Evolutionary conservation across 2,797 vertebrate species (phyloP).

Genomic region (Enteromius argenteus): DNA sequence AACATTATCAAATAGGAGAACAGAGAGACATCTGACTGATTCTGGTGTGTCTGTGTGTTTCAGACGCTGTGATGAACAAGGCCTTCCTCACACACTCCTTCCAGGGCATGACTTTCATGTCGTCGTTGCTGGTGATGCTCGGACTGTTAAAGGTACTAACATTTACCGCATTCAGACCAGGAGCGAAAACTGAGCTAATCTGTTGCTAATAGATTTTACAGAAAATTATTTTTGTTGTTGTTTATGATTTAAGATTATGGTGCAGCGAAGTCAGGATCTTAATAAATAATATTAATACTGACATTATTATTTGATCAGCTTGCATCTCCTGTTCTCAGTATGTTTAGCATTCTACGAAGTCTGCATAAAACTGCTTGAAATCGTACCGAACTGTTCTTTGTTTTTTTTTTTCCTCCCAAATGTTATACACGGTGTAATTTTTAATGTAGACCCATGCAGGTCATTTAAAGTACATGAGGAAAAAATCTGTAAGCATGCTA

Average conservation of each 20-base stretch:
- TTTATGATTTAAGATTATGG: no score
- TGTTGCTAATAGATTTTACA: background rate
- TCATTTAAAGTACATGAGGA: background rate
- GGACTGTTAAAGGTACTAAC: conserved; percentile 90
- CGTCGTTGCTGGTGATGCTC: conserved; percentile 88
- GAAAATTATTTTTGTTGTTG: background rate
- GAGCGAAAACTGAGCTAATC: background rate
- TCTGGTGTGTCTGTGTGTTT: conserved; percentile 39
- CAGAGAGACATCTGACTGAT: background rate
- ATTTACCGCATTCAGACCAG: background rate
- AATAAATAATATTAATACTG: no score
- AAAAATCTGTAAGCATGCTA: no score
- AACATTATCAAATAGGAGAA: no score
- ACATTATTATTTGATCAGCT: no score
- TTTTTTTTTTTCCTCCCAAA: no score
- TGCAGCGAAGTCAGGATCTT: no score
- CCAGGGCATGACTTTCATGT: conserved; percentile 87
- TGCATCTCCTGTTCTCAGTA: no score
- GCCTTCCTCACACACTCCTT: conserved; percentile 85
- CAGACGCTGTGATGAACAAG: conserved; percentile 90
- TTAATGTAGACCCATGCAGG: background rate
- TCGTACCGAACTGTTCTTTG: no score
- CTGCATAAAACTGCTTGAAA: no score
- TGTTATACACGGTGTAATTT: no score
- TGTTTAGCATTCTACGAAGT: background rate